Evolutionary conservation across 2,888 invertebrate genomes (phyloP), one percentile per base, ranked within the genome.

Genomic region (Ischnus inquisitorius): DNA sequence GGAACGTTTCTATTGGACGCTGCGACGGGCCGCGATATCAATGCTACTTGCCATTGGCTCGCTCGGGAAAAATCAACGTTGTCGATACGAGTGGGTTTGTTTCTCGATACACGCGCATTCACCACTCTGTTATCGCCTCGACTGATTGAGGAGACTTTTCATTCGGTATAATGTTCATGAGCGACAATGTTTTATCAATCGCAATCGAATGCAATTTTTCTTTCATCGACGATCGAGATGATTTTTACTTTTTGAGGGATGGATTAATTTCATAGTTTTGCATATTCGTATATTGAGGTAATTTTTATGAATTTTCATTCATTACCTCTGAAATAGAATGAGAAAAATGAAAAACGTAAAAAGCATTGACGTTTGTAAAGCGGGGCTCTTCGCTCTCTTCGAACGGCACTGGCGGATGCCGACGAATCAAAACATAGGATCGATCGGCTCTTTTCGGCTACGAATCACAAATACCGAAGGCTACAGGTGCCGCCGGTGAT

Each of bases 361-460:
- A 16, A 51, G 10, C 16, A 3, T 10, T 54, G 19, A 60, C 28
- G 16, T 60, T 28, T 14, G 60, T 12, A 54, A 22, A 4, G 16
- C 16, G 60, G 80, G 74, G 22, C n/a, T 25, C 60, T 25, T 22
- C 19, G 60, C 16, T 2, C 12, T 22, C 39, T 0, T 0, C 6
- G 34, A 14, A 62, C 80, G 76, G 71, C n/a, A 76, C 71, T 72
- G 76, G 48, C 54, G 78, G 78, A 81, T 83, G 79, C 62, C 74
- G 74, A 87, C 94, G 46, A 94, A 94, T 88, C 93, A 72, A 79
- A 71, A 68, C 86, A 86, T 86, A 90, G 83, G 82, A 88, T 88
- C 87, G 88, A 90, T 90, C 89, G 90, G 88, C 79, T 87, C 84
- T 89, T 87, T 90, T 87, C 88, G 89, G 78, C 62, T 57, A 82